These are phyloP conservation scores for Orchestes rusci DNA, from an alignment of 2,888 invertebrate species.

Conservation along the genomic window DNA sequence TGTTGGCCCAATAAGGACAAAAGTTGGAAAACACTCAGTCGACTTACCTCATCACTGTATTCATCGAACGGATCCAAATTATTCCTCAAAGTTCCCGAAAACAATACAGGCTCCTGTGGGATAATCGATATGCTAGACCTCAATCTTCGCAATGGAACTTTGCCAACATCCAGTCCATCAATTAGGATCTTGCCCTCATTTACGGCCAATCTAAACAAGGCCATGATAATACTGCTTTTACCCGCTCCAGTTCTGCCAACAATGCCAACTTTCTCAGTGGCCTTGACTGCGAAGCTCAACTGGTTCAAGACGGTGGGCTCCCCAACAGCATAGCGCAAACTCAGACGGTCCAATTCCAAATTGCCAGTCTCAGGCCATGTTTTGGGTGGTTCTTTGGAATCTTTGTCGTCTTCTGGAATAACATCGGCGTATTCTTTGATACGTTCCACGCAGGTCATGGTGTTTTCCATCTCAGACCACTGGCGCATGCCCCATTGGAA, in stretches of 20 bases:
- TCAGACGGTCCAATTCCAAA: constrained; percentile 60
- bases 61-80: constrained; percentile 87
- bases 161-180: constrained; percentile 64
- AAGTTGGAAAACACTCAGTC: too few species aligned
- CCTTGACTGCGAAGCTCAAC: constrained; percentile 52
- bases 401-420: constrained; percentile 47
- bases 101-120: constrained; percentile 78
- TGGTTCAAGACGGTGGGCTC: constrained; percentile 70
- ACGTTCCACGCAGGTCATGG: constrained; percentile 88
- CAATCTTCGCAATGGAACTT: constrained; percentile 64
- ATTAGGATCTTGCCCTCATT: constrained; percentile 72
- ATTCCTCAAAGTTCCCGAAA: constrained; percentile 77
- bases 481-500: constrained; percentile 79
- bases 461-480: constrained; percentile 52
- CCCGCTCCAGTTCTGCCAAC: constrained; percentile 81
- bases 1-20: too few species aligned
- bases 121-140: constrained; percentile 75
- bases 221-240: constrained; percentile 67
- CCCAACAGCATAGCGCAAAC: constrained; percentile 61
- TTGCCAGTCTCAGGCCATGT: constrained; percentile 68
- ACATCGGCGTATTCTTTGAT: constrained; percentile 74
- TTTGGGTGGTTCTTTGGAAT: constrained; percentile 24
- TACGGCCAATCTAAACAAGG: constrained; percentile 72
- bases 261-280: constrained; percentile 63
- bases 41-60: constrained; percentile 58